Evolutionary conservation across 2,797 vertebrate species (phyloP).

Genomic region (Jordanella pulchra): DNA sequence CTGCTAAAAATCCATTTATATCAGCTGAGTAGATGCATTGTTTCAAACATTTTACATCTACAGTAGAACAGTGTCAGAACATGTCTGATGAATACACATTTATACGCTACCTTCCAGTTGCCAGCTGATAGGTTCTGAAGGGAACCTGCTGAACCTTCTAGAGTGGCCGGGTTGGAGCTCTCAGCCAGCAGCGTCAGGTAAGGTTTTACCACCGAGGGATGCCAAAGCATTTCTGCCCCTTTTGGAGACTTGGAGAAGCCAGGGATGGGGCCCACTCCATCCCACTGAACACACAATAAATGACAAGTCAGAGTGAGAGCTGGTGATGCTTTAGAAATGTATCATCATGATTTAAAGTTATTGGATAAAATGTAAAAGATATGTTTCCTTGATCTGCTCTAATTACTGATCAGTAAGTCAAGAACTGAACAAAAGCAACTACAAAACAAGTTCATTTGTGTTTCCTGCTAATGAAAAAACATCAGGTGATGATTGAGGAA

Average conservation of each 20-base stretch:
- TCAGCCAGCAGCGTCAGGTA: slow-evolving; percentile 96
- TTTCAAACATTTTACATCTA: slow-evolving; percentile 9
- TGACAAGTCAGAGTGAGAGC: slow-evolving; percentile 4
- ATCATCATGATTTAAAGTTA: not conserved
- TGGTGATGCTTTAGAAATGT: not conserved
- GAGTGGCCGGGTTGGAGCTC: slow-evolving; percentile 96
- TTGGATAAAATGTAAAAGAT: not conserved
- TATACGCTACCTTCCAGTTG: slow-evolving; percentile 94
- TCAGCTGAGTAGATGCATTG: slow-evolving; percentile 19
- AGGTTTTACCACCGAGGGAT: slow-evolving; percentile 95
- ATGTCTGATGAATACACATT: not conserved
- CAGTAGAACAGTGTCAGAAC: not conserved
- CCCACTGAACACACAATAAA: slow-evolving; percentile 84
- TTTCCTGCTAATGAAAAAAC: not conserved
- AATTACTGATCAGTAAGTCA: not conserved
- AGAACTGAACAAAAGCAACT: not conserved
- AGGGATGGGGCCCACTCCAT: slow-evolving; percentile 95
- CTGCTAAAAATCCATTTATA: slow-evolving; percentile 34
- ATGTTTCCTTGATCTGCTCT: not conserved
- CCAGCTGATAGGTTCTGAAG: slow-evolving; percentile 98
- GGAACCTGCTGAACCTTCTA: slow-evolving; percentile 95
- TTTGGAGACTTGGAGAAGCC: slow-evolving; percentile 95
- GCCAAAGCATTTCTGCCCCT: slow-evolving; percentile 99
- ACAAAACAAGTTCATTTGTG: not conserved
- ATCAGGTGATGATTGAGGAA: not conserved